Evolutionary conservation across 2,888 invertebrate species (phyloP).

Genomic region (Callyntrura guangdongensis): DNA sequence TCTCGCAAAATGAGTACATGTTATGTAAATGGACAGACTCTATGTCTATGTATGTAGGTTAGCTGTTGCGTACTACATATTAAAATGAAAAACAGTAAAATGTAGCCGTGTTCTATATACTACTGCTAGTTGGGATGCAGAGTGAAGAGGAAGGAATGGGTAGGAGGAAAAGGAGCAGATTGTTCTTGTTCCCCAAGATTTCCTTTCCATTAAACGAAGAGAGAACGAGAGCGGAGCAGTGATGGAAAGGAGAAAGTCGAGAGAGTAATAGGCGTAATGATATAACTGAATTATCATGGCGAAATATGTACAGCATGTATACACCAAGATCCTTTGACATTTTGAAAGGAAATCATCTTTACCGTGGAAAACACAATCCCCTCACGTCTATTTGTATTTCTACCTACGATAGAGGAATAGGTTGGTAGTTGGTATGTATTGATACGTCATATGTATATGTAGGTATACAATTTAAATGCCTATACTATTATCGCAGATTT

Average conservation of each 20-base stretch:
- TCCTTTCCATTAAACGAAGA: conserved; percentile 45
- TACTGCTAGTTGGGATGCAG: neutral
- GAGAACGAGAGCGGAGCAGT: neutral
- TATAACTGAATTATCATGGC: conserved; percentile 6
- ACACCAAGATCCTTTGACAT: neutral
- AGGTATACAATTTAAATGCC: neutral
- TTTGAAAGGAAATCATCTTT: neutral
- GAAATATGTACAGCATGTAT: neutral
- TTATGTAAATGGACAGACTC: neutral
- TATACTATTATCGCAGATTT: neutral
- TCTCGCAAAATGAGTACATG: conserved; percentile 3
- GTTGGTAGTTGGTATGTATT: neutral
- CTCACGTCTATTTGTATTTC: neutral
- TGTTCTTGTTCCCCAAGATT: conserved; percentile 33
- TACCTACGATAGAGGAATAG: too few relatives aligned
- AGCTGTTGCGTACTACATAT: conserved; percentile 24
- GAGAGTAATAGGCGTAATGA: neutral
- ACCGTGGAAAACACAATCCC: neutral
- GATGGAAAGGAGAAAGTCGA: neutral
- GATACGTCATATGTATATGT: neutral
- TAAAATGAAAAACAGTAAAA: neutral
- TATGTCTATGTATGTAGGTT: neutral
- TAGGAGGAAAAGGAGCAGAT: neutral
- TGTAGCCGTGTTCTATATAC: neutral
- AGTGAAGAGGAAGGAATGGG: neutral